Evolutionary conservation across 2,888 invertebrate genomes (phyloP).

Genomic region (Stenotaenia linearis): DNA sequence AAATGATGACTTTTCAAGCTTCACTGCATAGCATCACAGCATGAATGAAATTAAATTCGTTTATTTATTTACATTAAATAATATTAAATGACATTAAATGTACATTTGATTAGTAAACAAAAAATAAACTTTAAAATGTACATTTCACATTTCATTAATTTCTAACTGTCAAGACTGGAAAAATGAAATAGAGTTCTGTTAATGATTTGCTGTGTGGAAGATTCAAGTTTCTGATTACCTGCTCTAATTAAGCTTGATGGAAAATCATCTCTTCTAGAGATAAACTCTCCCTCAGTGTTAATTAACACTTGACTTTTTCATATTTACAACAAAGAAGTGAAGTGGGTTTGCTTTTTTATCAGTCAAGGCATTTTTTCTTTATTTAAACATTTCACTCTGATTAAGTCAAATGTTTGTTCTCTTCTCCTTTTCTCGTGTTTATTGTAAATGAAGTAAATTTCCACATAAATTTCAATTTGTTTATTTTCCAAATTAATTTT

Average conservation of each 20-base stretch:
- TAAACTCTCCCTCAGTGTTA: neutral
- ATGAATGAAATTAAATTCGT: too few relatives aligned
- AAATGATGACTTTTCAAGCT: too few relatives aligned
- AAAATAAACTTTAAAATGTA: too few relatives aligned
- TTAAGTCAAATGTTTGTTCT: neutral
- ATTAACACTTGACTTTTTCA: neutral
- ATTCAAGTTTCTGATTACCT: neutral
- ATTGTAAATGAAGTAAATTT: neutral
- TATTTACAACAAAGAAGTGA: neutral
- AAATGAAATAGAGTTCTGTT: too few relatives aligned
- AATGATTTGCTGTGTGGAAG: neutral
- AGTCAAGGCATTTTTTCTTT: neutral
- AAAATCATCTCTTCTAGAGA: neutral
- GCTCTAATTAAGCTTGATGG: neutral
- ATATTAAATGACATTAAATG: too few relatives aligned
- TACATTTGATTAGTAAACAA: too few relatives aligned
- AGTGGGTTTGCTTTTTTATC: neutral
- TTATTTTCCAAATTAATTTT: neutral
- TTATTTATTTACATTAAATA: too few relatives aligned
- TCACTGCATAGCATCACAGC: too few relatives aligned
- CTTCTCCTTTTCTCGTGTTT: neutral
- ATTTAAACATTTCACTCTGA: neutral
- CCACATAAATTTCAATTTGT: neutral
- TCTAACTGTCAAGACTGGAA: too few relatives aligned
- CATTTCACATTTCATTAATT: too few relatives aligned